A percentile compares a stretch with the other conserved stretches of the same genome.
phyloP scores from a whole-genome alignment of 1,140 invertebrate genomes.

The Hesperophylax magnus region DNA sequence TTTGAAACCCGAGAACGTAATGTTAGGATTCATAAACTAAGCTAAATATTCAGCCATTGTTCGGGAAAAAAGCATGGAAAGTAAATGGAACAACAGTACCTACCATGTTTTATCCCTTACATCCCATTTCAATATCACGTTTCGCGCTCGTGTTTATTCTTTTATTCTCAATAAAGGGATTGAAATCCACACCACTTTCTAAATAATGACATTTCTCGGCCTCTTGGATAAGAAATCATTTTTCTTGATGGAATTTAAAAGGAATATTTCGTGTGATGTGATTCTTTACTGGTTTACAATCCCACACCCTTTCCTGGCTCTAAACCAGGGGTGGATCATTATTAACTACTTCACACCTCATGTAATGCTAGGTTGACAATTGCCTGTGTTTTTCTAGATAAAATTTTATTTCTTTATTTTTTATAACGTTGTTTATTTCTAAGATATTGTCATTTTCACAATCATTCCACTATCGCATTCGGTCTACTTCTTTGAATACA shows the following conservation, averaged over 20 bases:
- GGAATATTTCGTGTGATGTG: neutral
- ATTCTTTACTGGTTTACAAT: no score
- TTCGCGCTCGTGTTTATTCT: neutral
- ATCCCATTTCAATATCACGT: slow-evolving; percentile 23
- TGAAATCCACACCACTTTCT: slow-evolving; percentile 10
- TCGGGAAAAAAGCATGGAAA: neutral
- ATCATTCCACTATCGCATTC: no score
- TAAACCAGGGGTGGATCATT: no score
- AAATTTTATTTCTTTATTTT: no score
- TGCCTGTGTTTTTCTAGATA: no score
- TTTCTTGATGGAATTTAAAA: slow-evolving; percentile 13
- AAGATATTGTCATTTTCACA: no score
- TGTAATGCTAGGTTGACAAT: no score
- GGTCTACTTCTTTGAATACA: no score
- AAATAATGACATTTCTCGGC: slow-evolving; percentile 23
- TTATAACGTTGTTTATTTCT: no score
- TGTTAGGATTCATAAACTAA: slow-evolving; percentile 6
- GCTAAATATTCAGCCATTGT: slow-evolving; percentile 18
- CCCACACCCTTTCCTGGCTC: no score
- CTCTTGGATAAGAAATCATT: neutral
- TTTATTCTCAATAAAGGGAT: neutral
- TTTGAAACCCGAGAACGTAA: slow-evolving; percentile 35
- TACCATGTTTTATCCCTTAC: neutral
- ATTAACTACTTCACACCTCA: no score
- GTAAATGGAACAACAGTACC: neutral